These are phyloP conservation scores for Tipula lateralis DNA, from an alignment of 2,888 invertebrate species.

Conservation along the genomic window DNA sequence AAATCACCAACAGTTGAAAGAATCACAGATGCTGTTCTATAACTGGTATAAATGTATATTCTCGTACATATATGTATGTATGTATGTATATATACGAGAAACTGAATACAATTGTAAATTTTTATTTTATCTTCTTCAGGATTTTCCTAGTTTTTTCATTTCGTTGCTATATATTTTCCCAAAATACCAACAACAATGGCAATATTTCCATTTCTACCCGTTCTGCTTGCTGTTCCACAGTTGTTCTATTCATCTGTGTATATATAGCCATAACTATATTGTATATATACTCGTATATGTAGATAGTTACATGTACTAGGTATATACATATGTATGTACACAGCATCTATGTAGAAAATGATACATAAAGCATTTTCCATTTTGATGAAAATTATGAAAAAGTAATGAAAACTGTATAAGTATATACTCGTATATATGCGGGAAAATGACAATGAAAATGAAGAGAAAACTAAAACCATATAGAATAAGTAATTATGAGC, in stretches of 20 bases:
- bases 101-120: slow-evolving; percentile 19
- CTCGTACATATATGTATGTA: neutral
- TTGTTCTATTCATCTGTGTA: neutral
- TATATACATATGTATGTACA: neutral
- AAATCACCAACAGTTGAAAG: slow-evolving; percentile 27
- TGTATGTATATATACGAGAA: neutral
- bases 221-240: neutral
- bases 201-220: neutral
- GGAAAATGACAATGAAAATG: neutral
- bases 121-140: neutral
- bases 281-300: neutral
- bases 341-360: neutral
- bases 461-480: neutral
- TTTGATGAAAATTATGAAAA: slow-evolving; percentile 6
- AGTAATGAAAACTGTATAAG: neutral
- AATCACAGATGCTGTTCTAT: neutral
- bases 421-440: neutral
- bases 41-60: too few species aligned
- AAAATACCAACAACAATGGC: neutral
- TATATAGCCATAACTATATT: neutral
- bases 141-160: neutral
- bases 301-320: neutral
- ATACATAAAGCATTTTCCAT: slow-evolving; percentile 1
- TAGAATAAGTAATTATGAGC: neutral
- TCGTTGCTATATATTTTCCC: neutral